phyloP scores from a whole-genome alignment of 2,888 invertebrate genomes.

The Drosophila emarginata region DNA sequence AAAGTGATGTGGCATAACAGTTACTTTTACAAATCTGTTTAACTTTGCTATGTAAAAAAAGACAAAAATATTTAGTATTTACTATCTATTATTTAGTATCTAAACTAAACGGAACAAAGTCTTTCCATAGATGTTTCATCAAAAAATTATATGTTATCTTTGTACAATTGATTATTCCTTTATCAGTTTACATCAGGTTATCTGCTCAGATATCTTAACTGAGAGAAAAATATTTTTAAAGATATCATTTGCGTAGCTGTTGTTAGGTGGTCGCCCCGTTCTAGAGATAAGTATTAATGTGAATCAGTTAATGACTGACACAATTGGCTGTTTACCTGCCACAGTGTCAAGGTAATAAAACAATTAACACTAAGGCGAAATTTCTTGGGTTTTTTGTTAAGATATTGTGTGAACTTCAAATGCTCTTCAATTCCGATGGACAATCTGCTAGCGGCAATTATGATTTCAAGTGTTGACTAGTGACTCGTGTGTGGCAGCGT shows the following conservation, averaged over 20 bases:
- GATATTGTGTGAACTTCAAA: neutral
- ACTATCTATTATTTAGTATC: too few species aligned
- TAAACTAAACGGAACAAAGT: too few species aligned
- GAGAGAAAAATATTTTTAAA: neutral
- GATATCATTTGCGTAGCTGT: slow-evolving; percentile 15
- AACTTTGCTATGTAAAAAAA: too few species aligned
- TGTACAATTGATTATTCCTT: neutral
- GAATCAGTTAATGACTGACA: slow-evolving; percentile 28
- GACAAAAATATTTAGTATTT: too few species aligned
- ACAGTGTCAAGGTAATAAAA: slow-evolving; percentile 5
- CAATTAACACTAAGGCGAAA: neutral
- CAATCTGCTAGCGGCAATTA: slow-evolving; percentile 29
- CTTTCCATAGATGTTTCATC: too few species aligned
- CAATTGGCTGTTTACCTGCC: neutral
- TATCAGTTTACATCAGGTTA: neutral
- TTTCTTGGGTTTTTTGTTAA: neutral
- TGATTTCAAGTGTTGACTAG: slow-evolving; percentile 37
- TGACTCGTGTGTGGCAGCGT: slow-evolving; percentile 30
- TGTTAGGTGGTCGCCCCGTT: neutral
- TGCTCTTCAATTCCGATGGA: neutral
- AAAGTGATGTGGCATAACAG: too few species aligned
- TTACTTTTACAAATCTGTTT: too few species aligned
- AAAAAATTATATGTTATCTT: neutral
- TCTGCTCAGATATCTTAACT: neutral
- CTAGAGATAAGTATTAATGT: neutral